These are phyloP conservation scores for Caradrina kadenii DNA, from an alignment of 2,888 invertebrate genomes.

Conservation along the genomic window DNA sequence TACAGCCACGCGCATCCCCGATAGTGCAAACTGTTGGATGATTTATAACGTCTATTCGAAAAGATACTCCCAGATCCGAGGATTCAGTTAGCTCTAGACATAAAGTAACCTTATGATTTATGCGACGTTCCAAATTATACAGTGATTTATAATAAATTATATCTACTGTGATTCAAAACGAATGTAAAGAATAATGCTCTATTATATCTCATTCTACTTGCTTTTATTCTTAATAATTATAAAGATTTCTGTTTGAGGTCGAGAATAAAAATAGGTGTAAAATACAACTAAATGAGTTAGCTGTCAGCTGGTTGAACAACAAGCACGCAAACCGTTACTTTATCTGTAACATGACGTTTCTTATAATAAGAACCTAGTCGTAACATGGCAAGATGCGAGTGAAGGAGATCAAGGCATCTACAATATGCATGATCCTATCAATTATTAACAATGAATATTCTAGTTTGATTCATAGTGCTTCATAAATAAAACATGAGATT, in stretches of 20 bases:
- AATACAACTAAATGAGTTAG: constrained; percentile 31
- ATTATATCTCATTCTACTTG: not conserved
- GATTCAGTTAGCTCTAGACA: constrained; percentile 61
- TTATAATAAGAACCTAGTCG: not conserved
- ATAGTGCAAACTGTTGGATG: constrained; percentile 71
- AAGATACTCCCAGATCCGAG: constrained; percentile 65
- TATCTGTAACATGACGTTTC: constrained; percentile 10
- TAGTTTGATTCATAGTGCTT: constrained; percentile 19
- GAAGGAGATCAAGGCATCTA: constrained; percentile 16
- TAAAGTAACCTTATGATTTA: constrained; percentile 61
- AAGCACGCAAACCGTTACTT: constrained; percentile 41
- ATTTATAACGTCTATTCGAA: constrained; percentile 72
- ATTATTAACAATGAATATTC: constrained; percentile 42
- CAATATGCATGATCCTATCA: constrained; percentile 14
- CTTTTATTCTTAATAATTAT: constrained; percentile 30
- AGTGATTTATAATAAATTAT: constrained; percentile 50
- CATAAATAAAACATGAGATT: constrained; percentile 46
- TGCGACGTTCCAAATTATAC: constrained; percentile 52
- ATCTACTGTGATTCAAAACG: constrained; percentile 5
- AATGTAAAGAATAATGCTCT: constrained; percentile 39
- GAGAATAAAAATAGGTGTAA: constrained; percentile 20
- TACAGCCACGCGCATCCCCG: constrained; percentile 68
- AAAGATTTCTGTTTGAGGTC: constrained; percentile 12
- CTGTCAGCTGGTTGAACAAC: constrained; percentile 25
- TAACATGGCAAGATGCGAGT: not conserved